Conservation (phyloP, 53 echinoderm and acorn worm species). For the Stichopus horrens region DNA sequence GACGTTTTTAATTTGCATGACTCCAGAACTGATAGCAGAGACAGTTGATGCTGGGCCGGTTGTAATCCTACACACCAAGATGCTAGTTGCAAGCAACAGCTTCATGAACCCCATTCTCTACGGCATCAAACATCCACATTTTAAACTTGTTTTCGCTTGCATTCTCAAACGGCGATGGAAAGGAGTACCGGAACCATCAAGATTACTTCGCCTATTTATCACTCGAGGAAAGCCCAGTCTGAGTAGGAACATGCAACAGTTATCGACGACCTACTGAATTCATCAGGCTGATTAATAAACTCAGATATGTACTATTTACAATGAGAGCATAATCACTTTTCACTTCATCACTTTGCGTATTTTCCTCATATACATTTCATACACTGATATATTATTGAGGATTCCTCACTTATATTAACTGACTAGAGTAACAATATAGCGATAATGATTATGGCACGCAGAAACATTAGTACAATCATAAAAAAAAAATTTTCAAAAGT, state of each 20-base stretch:
- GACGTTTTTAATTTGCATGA: slow-evolving; percentile 4
- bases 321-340: not conserved
- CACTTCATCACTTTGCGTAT: too few species aligned
- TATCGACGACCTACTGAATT: too few species aligned
- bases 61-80: slow-evolving; percentile 25
- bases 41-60: not conserved
- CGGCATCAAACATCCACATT: slow-evolving; percentile 39
- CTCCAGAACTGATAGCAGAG: slow-evolving; percentile 10
- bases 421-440: too few species aligned
- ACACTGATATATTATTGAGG: too few species aligned
- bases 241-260: too few species aligned
- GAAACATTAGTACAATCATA: too few species aligned
- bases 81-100: not conserved
- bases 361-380: too few species aligned
- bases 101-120: slow-evolving; percentile 25
- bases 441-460: too few species aligned
- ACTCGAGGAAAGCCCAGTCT: too few species aligned
- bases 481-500: too few species aligned
- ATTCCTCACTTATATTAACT: too few species aligned
- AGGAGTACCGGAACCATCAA: slow-evolving; percentile 28
- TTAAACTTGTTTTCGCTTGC: slow-evolving; percentile 12
- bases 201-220: not conserved
- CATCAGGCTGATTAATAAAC: too few species aligned
- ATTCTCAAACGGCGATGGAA: slow-evolving; percentile 21
- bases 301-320: not conserved